Percentiles rank a stretch among this genome's conserved stretches.
Evolutionary conservation across 2,113 vertebrate species (phyloP).

Genomic region (Calonectris borealis): DNA sequence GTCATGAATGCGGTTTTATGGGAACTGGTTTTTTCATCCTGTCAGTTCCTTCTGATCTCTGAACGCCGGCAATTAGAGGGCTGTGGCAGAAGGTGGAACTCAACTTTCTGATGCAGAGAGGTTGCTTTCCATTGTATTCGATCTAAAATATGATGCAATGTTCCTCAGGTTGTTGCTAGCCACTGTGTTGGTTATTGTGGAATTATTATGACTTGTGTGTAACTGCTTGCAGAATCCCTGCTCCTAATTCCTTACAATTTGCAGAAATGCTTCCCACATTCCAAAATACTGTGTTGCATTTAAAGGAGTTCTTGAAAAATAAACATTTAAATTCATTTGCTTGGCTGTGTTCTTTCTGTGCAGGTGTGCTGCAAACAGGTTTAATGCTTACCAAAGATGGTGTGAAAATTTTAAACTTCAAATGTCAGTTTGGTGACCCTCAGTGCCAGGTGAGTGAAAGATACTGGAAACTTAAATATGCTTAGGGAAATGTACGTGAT

Average conservation of each 20-base stretch:
- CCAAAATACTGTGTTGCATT: background rate
- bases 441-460: constrained; percentile 83
- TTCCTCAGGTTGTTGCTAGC: background rate
- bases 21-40: background rate
- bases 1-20: background rate
- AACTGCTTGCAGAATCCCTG: background rate
- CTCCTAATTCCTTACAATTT: background rate
- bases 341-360: background rate
- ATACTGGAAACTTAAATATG: background rate
- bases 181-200: background rate
- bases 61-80: background rate
- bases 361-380: constrained; percentile 88
- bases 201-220: background rate
- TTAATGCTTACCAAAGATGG: constrained; percentile 87
- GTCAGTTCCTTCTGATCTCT: background rate
- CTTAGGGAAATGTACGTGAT: background rate
- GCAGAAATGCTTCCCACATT: background rate
- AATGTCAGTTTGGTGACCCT: constrained; percentile 87
- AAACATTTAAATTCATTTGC: background rate
- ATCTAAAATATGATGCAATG: background rate
- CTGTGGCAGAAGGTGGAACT: background rate
- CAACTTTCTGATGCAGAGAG: background rate
- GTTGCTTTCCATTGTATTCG: background rate
- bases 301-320: background rate
- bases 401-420: constrained; percentile 83